These are phyloP conservation scores for Hermatobates lingyangjiaoensis DNA, from an alignment of 1,140 invertebrate species.

Conservation along the genomic window DNA sequence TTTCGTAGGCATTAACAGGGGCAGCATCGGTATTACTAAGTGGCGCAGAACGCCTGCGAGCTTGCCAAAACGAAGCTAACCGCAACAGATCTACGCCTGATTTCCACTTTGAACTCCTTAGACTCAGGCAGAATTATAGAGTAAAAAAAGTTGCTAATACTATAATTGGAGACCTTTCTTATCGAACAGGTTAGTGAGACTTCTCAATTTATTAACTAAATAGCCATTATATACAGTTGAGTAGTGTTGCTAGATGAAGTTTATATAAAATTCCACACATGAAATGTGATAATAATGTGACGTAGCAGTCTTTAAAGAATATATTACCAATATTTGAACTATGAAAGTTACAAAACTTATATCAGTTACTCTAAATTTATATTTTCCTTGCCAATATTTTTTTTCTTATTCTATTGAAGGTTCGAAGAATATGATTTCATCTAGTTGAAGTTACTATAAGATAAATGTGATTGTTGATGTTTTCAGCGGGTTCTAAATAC, in stretches of 20 bases:
- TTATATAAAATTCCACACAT: too few relatives aligned
- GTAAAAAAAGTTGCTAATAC: constrained; percentile 87
- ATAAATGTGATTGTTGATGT: background rate
- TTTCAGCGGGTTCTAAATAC: constrained; percentile 66
- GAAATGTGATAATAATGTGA: too few relatives aligned
- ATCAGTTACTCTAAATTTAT: too few relatives aligned
- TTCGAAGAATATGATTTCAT: too few relatives aligned
- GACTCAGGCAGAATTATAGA: constrained; percentile 82
- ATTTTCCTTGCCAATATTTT: too few relatives aligned
- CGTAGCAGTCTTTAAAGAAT: too few relatives aligned
- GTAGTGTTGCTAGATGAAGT: too few relatives aligned
- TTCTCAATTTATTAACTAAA: too few relatives aligned
- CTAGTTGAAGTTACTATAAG: constrained; percentile 3
- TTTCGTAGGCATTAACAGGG: constrained; percentile 42
- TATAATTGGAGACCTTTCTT: constrained; percentile 91
- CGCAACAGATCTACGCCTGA: constrained; percentile 56
- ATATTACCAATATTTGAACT: too few relatives aligned
- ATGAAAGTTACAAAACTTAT: too few relatives aligned
- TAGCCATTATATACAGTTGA: too few relatives aligned
- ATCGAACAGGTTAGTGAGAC: constrained; percentile 56
- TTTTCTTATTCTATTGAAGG: too few relatives aligned
- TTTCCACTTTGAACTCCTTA: constrained; percentile 80
- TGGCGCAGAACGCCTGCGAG: constrained; percentile 69
- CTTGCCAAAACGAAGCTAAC: constrained; percentile 55
- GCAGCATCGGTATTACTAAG: constrained; percentile 61